Evolutionary conservation across 2,797 vertebrate species (phyloP), one percentile per base, ranked within the genome.

Genomic region (Syncerus caffer): DNA sequence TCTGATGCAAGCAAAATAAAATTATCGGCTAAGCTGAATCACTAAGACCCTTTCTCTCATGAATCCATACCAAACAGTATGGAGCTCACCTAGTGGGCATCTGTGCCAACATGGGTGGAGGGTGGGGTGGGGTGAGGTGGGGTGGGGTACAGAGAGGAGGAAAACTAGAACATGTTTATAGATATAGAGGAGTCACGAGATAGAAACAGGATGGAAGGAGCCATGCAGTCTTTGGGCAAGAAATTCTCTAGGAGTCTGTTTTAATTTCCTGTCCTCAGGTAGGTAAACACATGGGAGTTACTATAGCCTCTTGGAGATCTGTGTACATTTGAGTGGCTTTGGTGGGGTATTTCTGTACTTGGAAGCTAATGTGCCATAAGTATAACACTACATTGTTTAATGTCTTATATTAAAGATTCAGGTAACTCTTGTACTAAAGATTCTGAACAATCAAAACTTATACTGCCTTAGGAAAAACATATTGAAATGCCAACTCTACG

Each of bases 91-190:
- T 53, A 25, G 1, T 7, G 15, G 42, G 5, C 1, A 58, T 29
- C 9, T 71, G 19, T n/a, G 50, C 21, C 86, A 42, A 47, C 64
- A n/a, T 9, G 57, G 29, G 13, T 45, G 8, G 17, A 50, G 15
- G 38, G 14, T 10, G 4, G 6, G 7, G 53, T 16, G 3, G 6
- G 45, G 11, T 12, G 4, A 5, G 7, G 64, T 12, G 2, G 71
- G 14, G 12, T 27, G 4, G 11, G 10, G 2, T 47, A 19, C 15
- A 13, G 12, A 50, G 19, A 82, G 29, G 13, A 58, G 4, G 17
- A 67, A 67, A 34, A 9, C 1, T 14, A 6, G 64, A 82, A 12
- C 13, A 10, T 31, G 0, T 17, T 5, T 45, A 15, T 4, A 57
- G 12, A 76, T 27, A 10, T 19, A 42, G n/a, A 19, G 1, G 13